phyloP scores from a whole-genome alignment of 1,140 invertebrate species.

The Drosophila sturtevanti region DNA sequence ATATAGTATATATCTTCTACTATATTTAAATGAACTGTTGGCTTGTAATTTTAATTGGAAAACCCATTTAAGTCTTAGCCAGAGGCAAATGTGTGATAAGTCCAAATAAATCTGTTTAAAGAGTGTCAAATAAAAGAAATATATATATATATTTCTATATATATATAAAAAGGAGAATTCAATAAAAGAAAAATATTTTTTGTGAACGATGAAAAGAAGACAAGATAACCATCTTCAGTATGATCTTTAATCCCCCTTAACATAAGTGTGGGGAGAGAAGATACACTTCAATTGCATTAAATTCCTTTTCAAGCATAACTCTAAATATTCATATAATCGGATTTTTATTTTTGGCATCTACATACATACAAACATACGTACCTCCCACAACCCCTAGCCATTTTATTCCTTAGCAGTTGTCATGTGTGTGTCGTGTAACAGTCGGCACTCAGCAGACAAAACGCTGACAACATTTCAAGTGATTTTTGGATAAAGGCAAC shows the following conservation, averaged over 20 bases:
- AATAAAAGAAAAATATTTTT: neutral
- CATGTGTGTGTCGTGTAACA: conserved; percentile 35
- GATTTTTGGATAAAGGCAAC: conserved; percentile 28
- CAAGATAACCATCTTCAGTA: no score
- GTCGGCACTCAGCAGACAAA: conserved; percentile 28
- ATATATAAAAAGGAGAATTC: no score
- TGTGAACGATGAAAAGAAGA: neutral
- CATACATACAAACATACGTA: no score
- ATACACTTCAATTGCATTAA: no score
- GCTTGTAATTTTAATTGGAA: conserved; percentile 11
- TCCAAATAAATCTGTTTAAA: conserved; percentile 22
- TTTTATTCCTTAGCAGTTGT: conserved; percentile 19
- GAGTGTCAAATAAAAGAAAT: neutral
- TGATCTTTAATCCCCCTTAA: neutral
- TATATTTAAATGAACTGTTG: conserved; percentile 2
- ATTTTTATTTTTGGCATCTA: neutral
- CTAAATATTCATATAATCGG: neutral
- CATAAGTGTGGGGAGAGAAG: neutral
- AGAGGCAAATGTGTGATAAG: conserved; percentile 11
- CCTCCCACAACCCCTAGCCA: no score
- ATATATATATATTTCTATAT: neutral
- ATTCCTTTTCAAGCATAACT: neutral
- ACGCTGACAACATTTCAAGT: conserved; percentile 21
- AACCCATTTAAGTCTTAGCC: neutral
- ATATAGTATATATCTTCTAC: no score